Evolutionary conservation across 2,888 invertebrate genomes (phyloP), one percentile per base, ranked within the genome.

Genomic region (Oligia latruncula): DNA sequence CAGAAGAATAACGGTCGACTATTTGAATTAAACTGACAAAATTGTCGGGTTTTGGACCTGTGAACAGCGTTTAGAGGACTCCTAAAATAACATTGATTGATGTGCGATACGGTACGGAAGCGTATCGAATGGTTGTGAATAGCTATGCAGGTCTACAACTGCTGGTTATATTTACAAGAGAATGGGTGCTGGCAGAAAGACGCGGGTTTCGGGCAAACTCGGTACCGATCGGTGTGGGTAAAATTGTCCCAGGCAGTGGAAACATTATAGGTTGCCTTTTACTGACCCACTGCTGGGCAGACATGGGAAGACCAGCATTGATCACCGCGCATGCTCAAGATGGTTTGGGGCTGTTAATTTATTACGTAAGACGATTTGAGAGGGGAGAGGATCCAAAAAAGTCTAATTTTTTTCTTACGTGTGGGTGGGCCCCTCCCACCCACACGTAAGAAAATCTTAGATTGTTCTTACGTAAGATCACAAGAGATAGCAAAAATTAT

Each of bases 81-180:
- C 2, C 11, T 4, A 9, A 1, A 11, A 11, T 58, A 11, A 11
- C n/a, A n/a, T 11, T 58, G 23, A n/a, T 11, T 4, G 23, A 60
- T n/a, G 0, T 23, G 1, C 23, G 11, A 58, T n/a, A 60, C n/a
- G 58, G 58, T n/a, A 4, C 23, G 13, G 58, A 60, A n/a, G n/a
- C 11, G 58, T n/a, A 11, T n/a, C n/a, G 58, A n/a, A 11, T n/a
- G n/a, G 58, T 60, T 13, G n/a, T 60, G n/a, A n/a, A 60, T 11
- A n/a, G 11, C n/a, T 60, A n/a, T 60, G 58, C 23, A 4, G 20
- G 23, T 65, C 77, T 80, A 80, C 64, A 49, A 43, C 35, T 40
- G 40, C 40, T 65, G 13, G n/a, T 29, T 15, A 6, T 49, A 82
- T 79, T 64, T 82, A 64, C 46, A 74, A 2, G 17, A 17, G 0